Evolutionary conservation across 1,140 invertebrate genomes (phyloP), one percentile per base, ranked within the genome.

Genomic region (Colletes gigas): DNA sequence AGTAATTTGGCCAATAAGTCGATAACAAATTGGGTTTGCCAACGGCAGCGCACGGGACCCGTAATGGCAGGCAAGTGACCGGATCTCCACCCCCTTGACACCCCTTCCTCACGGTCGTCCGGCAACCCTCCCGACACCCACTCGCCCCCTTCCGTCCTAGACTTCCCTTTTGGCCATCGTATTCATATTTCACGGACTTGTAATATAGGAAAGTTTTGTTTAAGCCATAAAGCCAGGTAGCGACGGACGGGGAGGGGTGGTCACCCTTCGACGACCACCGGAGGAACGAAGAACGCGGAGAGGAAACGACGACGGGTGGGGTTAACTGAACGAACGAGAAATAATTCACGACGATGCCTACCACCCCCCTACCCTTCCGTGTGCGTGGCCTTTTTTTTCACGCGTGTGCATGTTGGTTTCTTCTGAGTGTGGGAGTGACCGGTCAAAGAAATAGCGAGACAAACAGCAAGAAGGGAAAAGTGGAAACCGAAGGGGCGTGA

Each of bases 1-100:
- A 93, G 93, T 92, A 92, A 91, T 91, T 91, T 91, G 91, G 90
- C 89, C 91, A 91, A 93, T 93, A 93, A 93, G 92, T 93, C 93
- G 93, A 93, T 93, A 93, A 93, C 92, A 93, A 93, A 93, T 93
- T 92, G 92, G 90, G 88, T 92, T 92, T 91, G 90, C 91, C 90
- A 93, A 89, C 88, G 89, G 91, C 91, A 90, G 89, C 83, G 80
- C 83, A 86, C 83, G 85, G 84, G 82, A 81, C 63, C 83, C 80
- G 86, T 92, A 93, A 92, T 92, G 90, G 91, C 91, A 91, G 90
- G 82, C 91, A 92, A 93, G 91, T 92, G 92, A 92, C 90, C 92
- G 88, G 88, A 91, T 92, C 50, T 50, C 89, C 88, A 87, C 83
- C 85, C 83, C 85, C 83, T 83, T 78, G 41, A 76, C 79, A 78